These are phyloP conservation scores for Helarctos malayanus DNA, from an alignment of 2,797 vertebrate species.

Conservation along the genomic window DNA sequence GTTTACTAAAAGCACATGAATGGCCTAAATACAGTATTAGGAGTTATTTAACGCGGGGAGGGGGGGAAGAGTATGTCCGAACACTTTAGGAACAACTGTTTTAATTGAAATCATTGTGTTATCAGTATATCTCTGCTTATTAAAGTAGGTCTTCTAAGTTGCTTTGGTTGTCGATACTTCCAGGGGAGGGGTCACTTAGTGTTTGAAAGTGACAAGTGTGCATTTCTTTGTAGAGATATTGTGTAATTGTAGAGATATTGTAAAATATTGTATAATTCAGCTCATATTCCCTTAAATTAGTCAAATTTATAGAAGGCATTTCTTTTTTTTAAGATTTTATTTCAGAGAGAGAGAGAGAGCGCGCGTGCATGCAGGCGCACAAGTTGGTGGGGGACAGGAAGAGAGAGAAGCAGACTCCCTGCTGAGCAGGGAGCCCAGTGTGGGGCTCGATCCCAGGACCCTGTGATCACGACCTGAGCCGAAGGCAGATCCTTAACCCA, in stretches of 20 bases:
- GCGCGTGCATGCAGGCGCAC: too few relatives aligned
- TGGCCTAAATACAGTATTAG: not conserved
- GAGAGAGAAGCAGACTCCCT: too few relatives aligned
- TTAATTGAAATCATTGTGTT: conserved; percentile 62
- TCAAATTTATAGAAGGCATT: conserved; percentile 68
- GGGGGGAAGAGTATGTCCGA: not conserved
- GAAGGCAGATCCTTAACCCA: too few relatives aligned
- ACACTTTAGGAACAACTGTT: conserved; percentile 42
- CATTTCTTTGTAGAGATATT: conserved; percentile 32
- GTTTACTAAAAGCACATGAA: conserved; percentile 63
- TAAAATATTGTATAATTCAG: conserved; percentile 51
- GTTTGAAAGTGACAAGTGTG: not conserved
- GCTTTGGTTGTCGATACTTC: conserved; percentile 9
- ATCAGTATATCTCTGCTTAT: conserved; percentile 1
- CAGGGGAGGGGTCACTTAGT: not conserved
- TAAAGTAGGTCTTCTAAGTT: conserved; percentile 40
- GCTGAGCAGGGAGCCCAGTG: too few relatives aligned
- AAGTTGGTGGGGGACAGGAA: too few relatives aligned
- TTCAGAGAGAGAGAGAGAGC: too few relatives aligned
- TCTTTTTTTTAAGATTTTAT: not conserved
- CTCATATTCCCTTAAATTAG: conserved; percentile 54
- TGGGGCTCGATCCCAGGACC: too few relatives aligned
- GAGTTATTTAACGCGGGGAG: conserved; percentile 21
- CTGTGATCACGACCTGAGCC: too few relatives aligned
- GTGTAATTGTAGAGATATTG: not conserved